Percentiles rank a stretch among this genome's conserved stretches.
phyloP scores from a whole-genome alignment of 2,797 vertebrate genomes.

The Chelon labrosus region DNA sequence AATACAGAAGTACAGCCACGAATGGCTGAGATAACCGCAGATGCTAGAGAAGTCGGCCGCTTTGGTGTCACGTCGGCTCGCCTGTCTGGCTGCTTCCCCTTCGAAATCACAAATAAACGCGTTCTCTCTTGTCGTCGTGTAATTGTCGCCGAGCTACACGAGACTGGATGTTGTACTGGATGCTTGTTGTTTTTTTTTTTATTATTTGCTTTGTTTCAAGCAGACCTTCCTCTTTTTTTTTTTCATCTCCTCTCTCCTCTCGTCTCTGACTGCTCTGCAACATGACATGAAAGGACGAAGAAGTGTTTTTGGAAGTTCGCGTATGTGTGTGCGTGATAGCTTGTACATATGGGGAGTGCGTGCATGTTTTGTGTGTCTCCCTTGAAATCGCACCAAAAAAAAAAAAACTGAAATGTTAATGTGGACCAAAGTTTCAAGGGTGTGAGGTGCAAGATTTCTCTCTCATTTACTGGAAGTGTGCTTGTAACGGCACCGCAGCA shows the following conservation, averaged over 20 bases:
- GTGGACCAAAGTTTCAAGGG: slow-evolving; percentile 40
- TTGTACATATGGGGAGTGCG: not conserved
- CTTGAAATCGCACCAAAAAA: slow-evolving; percentile 51
- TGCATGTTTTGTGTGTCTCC: slow-evolving; percentile 26
- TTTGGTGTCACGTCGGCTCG: slow-evolving; percentile 55
- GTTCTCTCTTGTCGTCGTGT: slow-evolving; percentile 52
- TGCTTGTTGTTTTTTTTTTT: slow-evolving; percentile 11
- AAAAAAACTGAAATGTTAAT: slow-evolving; percentile 50
- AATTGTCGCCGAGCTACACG: slow-evolving; percentile 63
- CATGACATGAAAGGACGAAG: slow-evolving; percentile 71
- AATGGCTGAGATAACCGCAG: slow-evolving; percentile 11
- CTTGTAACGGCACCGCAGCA: slow-evolving; percentile 45
- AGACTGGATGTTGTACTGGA: slow-evolving; percentile 50
- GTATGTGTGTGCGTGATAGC: slow-evolving; percentile 5
- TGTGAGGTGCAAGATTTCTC: slow-evolving; percentile 1
- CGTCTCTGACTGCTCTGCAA: slow-evolving; percentile 63
- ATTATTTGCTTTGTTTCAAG: slow-evolving; percentile 53
- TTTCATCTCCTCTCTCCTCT: slow-evolving; percentile 52
- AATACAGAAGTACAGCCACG: not conserved
- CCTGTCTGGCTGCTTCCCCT: slow-evolving; percentile 37
- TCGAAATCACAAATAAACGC: slow-evolving; percentile 55
- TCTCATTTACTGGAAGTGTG: slow-evolving; percentile 19
- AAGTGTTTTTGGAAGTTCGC: slow-evolving; percentile 26
- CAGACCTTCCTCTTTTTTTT: slow-evolving; percentile 47
- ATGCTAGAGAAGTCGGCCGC: slow-evolving; percentile 46